Evolutionary conservation across 1,140 invertebrate genomes (phyloP).

Genomic region (Drosophila sproati): DNA sequence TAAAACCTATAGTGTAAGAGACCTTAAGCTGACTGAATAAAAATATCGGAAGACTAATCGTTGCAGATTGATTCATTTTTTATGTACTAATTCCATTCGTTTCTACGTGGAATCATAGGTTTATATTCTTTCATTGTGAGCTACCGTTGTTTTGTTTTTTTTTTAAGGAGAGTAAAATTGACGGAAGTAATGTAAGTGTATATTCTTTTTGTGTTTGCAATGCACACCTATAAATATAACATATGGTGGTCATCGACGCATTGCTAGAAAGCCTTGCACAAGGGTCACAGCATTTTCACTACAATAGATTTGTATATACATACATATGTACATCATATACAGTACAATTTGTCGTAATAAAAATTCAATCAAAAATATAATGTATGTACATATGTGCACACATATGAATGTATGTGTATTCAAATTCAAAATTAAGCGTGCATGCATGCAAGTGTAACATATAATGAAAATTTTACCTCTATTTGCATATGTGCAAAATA

Average conservation of each 20-base stretch:
- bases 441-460: background rate
- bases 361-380: background rate
- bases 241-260: background rate
- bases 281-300: constrained; percentile 6
- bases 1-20: constrained; percentile 4
- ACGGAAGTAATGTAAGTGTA: constrained; percentile 61
- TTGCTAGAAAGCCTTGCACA: background rate
- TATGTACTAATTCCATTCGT: constrained; percentile 48
- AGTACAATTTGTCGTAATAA: background rate
- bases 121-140: constrained; percentile 45
- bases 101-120: constrained; percentile 40
- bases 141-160: constrained; percentile 58
- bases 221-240: background rate
- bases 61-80: constrained; percentile 19
- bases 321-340: background rate
- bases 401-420: background rate
- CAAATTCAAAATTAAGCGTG: background rate
- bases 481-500: constrained; percentile 3
- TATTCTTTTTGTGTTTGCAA: constrained; percentile 11
- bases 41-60: constrained; percentile 5
- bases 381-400: constrained; percentile 5
- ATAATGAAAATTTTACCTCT: background rate
- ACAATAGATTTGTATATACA: background rate
- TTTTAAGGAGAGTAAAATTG: constrained; percentile 54
- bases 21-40: background rate